Base-by-base conservation (phyloP, 2,797 vertebrate species). In the Acipenser ruthenus region DNA sequence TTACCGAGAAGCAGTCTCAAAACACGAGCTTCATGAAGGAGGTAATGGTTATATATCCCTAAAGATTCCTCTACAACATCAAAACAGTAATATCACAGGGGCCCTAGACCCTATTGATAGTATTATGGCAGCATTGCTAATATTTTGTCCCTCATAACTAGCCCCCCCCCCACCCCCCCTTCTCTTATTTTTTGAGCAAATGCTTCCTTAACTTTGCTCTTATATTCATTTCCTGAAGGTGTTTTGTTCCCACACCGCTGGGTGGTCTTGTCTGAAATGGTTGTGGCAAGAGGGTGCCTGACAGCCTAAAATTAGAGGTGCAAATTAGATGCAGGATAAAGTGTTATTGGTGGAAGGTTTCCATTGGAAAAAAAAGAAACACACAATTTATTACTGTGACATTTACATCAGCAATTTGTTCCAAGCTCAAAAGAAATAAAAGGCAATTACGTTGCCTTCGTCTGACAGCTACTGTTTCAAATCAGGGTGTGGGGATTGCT, bases 271-370 rank as follows among this genome's bases (percentile, higher is more conserved):
- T 10, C 12, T 58, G 10, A 62, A 62, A 62, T 23, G 2, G 15
- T 1, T 13, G n/a, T 6, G 15, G 7, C 49, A 51, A 11, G n/a
- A 64, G 50, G 15, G 63, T 8, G 63, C 50, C 63, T 64, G 63
- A 64, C 13, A 64, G 49, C 50, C 49, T 51, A 51, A 51, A 50
- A 64, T 51, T 51, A 50, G 49, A 64, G 63, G 63, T 64, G 63
- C 2, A 64, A 64, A 64, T 64, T 50, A 64, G 13, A 51, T 51
- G 63, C 7, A 10, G n/a, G 47, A 62, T 37, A 48, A 62, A 23
- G 60, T 37, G 18, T 23, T 62, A 37, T 18, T 62, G 60, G 60
- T 6, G 60, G 12, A 62, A 62, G 5, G 60, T 10, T 62, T 18
- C 11, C 6, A 3, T 3, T 37, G 18, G 23, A 62, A 62, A 18